Base-by-base conservation (phyloP, 2,888 invertebrate genomes). In the Pelosia muscerda region DNA sequence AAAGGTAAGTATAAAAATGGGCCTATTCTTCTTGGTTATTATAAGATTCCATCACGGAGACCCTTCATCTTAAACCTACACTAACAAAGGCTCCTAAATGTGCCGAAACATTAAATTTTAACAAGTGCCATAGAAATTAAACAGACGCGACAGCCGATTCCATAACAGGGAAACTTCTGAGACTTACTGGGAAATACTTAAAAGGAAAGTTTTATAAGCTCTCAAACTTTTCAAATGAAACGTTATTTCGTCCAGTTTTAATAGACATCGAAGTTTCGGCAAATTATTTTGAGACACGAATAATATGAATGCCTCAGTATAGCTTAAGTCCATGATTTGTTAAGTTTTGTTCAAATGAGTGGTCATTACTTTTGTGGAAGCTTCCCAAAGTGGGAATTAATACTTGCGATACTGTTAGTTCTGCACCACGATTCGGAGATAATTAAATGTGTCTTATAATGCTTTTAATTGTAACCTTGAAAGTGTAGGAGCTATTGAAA, bases 121-220 rank as follows among this genome's bases (percentile, higher is more conserved):
- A 71, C 72, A 65, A 72, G 67, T 56, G 42, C 58, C 60, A 66
- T 31, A 68, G 53, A 73, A 66, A 71, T 63, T 34, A 69, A 60
- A 61, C 59, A 68, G 66, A 54, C 26, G 54, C 61, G 71, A 71
- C 71, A 71, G 58, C 31, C 66, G 66, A 68, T 71, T 74, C 65
- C 70, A 42, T 70, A 69, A 64, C 65, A 65, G 31, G 5, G 15
- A 53, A 74, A 73, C 66, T 74, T 75, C 26, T 1, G 34, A 60
- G 53, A 66, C 62, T 74, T 67, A 60, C 57, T 69, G 26, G 61
- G 64, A 72, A 76, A 72, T 71, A 31, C 60, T 67, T 81, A 73
- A 80, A 73, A 81, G 81, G 58, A 68, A 81, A 81, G 81, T 80
- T 79, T 70, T 55, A 62, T 74, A 75, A 77, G 75, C 69, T 65